Evolutionary conservation across 2,113 vertebrate species (phyloP).

Genomic region (Phainopepla nitens): DNA sequence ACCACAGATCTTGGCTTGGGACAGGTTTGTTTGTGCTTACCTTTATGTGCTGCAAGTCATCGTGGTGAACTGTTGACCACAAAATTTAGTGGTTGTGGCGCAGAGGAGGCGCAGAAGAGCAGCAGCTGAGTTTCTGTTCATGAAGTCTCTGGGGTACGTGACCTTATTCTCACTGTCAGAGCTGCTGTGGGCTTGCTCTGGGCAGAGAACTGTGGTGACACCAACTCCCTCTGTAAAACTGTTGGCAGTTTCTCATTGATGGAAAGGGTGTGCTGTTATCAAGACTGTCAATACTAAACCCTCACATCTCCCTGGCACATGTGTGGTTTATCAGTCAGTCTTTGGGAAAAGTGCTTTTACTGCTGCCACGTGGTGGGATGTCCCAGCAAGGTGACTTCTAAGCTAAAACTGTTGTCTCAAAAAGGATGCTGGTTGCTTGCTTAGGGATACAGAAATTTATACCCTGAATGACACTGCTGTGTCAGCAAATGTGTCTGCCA

Average conservation of each 20-base stretch:
- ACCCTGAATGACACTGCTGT: background rate
- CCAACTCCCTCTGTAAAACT: background rate
- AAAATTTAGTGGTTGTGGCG: background rate
- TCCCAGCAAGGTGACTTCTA: background rate
- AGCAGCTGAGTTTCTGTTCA: background rate
- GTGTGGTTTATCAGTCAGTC: background rate
- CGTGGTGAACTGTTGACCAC: fast-evolving
- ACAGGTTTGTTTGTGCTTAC: background rate
- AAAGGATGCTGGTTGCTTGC: background rate
- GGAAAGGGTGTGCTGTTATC: background rate
- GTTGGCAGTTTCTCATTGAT: background rate
- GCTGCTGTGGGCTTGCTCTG: background rate
- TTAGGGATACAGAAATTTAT: background rate
- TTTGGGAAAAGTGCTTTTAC: background rate
- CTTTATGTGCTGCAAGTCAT: background rate
- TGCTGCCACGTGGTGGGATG: background rate
- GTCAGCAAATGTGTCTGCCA: fast-evolving
- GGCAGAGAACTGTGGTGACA: background rate
- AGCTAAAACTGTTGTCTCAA: background rate
- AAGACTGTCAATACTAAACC: background rate
- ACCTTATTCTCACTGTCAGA: background rate
- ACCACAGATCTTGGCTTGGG: background rate
- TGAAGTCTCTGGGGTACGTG: background rate
- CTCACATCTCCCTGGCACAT: fast-evolving
- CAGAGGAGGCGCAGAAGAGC: fast-evolving